A percentile compares a stretch with the other conserved stretches of the same genome.
phyloP scores from a whole-genome alignment of 2,888 invertebrate species.

The Synergus japonicus region DNA sequence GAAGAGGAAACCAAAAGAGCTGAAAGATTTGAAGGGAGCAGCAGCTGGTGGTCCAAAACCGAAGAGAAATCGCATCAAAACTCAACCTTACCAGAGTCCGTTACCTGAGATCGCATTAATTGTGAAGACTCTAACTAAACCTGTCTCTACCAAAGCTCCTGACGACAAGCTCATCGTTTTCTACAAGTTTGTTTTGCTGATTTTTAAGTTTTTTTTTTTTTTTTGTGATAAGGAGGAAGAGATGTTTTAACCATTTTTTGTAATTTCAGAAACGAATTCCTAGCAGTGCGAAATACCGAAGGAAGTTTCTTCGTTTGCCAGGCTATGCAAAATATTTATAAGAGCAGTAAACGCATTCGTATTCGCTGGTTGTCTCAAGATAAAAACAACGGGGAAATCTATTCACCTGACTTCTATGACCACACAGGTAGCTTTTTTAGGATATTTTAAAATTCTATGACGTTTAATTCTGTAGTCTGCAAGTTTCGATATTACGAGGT shows the following conservation, averaged over 20 bases:
- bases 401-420: conserved; percentile 94
- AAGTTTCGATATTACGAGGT: conserved; percentile 5
- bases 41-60: conserved; percentile 73
- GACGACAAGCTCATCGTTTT: conserved; percentile 92
- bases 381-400: conserved; percentile 84
- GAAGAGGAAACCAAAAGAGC: conserved; percentile 72
- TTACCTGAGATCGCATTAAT: conserved; percentile 88
- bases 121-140: conserved; percentile 85
- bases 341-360: conserved; percentile 89
- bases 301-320: conserved; percentile 94
- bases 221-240: not conserved
- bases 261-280: conserved; percentile 87
- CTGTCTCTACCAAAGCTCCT: conserved; percentile 79
- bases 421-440: conserved; percentile 82
- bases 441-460: conserved; percentile 42
- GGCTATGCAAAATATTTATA: conserved; percentile 93
- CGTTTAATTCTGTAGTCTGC: conserved; percentile 33
- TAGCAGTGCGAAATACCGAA: conserved; percentile 94
- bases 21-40: conserved; percentile 69
- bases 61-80: conserved; percentile 82
- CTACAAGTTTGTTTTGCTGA: conserved; percentile 84
- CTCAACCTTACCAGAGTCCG: conserved; percentile 90
- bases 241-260: conserved; percentile 19
- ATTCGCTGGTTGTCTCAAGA: conserved; percentile 94
- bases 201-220: not conserved